Percentiles rank a stretch among this genome's conserved stretches.
phyloP scores from a whole-genome alignment of 2,888 invertebrate genomes.

The Isotomurus palustris region DNA sequence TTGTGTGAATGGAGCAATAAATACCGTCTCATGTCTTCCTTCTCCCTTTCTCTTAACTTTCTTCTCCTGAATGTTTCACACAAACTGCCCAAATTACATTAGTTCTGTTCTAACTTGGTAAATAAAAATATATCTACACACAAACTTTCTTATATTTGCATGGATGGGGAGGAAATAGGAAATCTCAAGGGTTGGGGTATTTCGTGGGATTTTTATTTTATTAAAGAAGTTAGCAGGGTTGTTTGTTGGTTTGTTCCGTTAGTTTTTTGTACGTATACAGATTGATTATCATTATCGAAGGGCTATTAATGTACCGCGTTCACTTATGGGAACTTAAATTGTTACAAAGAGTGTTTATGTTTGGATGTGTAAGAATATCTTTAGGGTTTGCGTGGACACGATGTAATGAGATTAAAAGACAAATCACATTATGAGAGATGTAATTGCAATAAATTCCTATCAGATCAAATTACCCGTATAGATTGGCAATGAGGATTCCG shows the following conservation, averaged over 20 bases:
- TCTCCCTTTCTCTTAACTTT: not conserved
- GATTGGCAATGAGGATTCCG: not conserved
- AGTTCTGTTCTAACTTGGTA: not conserved
- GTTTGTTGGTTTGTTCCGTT: too few species aligned
- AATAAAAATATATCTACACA: not conserved
- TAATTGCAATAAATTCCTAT: constrained; percentile 12
- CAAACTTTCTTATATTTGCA: not conserved
- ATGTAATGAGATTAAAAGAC: constrained; percentile 1
- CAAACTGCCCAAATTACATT: not conserved
- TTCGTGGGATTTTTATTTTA: too few species aligned
- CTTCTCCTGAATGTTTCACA: not conserved
- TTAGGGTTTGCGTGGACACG: too few species aligned
- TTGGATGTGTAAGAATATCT: too few species aligned
- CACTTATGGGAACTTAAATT: too few species aligned
- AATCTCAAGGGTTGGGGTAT: too few species aligned
- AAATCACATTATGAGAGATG: constrained; percentile 2
- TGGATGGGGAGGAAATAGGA: not conserved
- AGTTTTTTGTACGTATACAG: too few species aligned
- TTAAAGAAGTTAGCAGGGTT: too few species aligned
- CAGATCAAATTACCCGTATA: constrained; percentile 6
- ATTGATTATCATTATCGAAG: too few species aligned
- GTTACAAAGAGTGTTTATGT: too few species aligned
- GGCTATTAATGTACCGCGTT: too few species aligned
- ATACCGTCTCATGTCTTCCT: not conserved
- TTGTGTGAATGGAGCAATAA: not conserved